Percentiles rank a stretch among this genome's conserved stretches.
phyloP scores from a whole-genome alignment of 2,888 invertebrate species.

The Tenthredo distinguenda region DNA sequence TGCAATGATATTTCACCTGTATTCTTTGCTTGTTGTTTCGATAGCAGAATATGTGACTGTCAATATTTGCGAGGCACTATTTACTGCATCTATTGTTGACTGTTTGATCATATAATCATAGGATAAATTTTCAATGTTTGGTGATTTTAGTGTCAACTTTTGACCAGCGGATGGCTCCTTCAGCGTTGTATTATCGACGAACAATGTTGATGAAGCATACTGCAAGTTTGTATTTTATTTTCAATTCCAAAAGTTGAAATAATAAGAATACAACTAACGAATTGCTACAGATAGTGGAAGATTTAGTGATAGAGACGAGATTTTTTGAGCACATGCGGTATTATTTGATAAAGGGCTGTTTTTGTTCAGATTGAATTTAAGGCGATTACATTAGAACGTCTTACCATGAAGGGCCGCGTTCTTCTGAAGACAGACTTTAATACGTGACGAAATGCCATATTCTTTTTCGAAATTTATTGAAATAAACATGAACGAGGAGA shows the following conservation, averaged over 20 bases:
- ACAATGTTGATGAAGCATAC: conserved; percentile 64
- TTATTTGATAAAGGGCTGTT: background rate
- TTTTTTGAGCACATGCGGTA: background rate
- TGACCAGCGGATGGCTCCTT: conserved; percentile 61
- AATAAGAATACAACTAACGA: conserved; percentile 42
- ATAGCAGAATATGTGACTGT: conserved; percentile 72
- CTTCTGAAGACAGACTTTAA: conserved; percentile 59
- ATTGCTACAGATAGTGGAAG: background rate
- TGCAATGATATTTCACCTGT: conserved; percentile 66
- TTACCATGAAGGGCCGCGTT: conserved; percentile 61
- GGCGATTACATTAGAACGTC: background rate
- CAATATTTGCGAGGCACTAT: conserved; percentile 71
- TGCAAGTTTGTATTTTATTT: conserved; percentile 53
- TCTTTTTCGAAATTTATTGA: conserved; percentile 43
- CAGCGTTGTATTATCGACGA: conserved; percentile 60
- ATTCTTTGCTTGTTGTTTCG: conserved; percentile 70
- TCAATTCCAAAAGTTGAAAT: background rate
- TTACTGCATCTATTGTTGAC: conserved; percentile 70
- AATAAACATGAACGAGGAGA: background rate
- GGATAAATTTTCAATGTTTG: conserved; percentile 66
- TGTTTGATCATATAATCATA: conserved; percentile 73
- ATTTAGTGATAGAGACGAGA: background rate
- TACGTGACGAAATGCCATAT: conserved; percentile 58
- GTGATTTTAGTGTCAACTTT: conserved; percentile 66
- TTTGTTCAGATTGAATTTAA: background rate